Base-by-base conservation (phyloP, 2,113 vertebrate genomes). In the Pampusana beccarii region DNA sequence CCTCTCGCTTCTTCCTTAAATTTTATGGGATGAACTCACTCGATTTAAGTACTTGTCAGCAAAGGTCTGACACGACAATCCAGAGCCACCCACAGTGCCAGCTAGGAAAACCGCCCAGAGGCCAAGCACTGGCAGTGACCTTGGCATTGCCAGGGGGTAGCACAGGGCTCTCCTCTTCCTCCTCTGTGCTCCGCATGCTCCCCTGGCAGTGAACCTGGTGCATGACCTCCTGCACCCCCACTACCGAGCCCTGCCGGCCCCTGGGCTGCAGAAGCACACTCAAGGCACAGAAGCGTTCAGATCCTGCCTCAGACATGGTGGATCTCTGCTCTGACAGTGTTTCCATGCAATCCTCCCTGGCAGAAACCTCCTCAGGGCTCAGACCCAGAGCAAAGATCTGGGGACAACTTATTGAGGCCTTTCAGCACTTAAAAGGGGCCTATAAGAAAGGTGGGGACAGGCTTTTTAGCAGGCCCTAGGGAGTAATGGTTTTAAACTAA, bases 1-100 rank as follows among this genome's bases (percentile, higher is more conserved):
- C 70, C 85, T 97, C 95, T 96, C 42, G 34, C 88, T 82, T 95
- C 95, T 91, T 94, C 85, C 91, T 96, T 94, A 81, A 62, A 86
- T 92, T 95, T 96, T 97, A 93, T 54, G 57, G 75, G 80, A 90
- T 85, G 92, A 90, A 92, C 91, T 97, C 14, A 0, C 64, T 77
- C 86, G 88, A 57, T 92, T 94, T 90, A 94, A 96, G 90, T 87
- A 91, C 88, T 95, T 92, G 84, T 92, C 88, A 91, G 81, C 3
- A 12, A 70, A 50, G 73, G 74, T 84, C 70, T 61, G 86, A 83
- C 71, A 62, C 85, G 51, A 79, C 81, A 80, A 54, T 77, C 40
- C 73, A 40, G 71, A 92, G 79, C 44, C 66, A 75, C 60, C 74
- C 48, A 1, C 48, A 1, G 16, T 21, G 62, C 40, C 10, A 7